Evolutionary conservation across 2,888 invertebrate species (phyloP).

Genomic region (Neoaliturus tenellus): DNA sequence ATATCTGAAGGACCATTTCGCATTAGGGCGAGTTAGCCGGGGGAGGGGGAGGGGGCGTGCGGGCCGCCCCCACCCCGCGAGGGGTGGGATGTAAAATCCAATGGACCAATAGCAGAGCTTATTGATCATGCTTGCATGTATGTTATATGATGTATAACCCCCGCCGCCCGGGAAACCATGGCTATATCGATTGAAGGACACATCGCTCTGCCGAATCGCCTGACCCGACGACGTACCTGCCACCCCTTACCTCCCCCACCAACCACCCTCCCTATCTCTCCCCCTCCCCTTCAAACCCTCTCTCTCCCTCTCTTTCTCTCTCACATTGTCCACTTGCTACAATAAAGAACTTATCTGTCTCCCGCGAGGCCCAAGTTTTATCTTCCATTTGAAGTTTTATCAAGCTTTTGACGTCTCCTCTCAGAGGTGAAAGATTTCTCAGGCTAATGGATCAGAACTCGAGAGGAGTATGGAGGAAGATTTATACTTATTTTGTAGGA

Average conservation of each 20-base stretch:
- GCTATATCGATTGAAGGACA: conserved; percentile 62
- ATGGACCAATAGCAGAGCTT: conserved; percentile 65
- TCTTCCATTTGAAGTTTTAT: conserved; percentile 46
- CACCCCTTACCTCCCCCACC: background rate
- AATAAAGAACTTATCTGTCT: conserved; percentile 54
- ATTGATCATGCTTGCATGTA: conserved; percentile 65
- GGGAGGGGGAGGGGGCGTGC: background rate
- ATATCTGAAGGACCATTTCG: conserved; percentile 32
- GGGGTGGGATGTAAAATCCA: conserved; percentile 58
- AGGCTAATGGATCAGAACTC: conserved; percentile 20
- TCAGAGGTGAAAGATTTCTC: conserved; percentile 16
- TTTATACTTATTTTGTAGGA: too few species aligned
- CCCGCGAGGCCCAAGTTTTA: conserved; percentile 22
- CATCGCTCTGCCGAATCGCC: conserved; percentile 25
- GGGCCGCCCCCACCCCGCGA: background rate
- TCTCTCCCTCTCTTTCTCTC: conserved; percentile 24
- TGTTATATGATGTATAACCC: conserved; percentile 66
- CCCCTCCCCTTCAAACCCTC: background rate
- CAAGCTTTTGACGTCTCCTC: conserved; percentile 26
- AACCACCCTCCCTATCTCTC: background rate
- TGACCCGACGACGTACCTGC: conserved; percentile 27
- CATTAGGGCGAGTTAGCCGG: conserved; percentile 36
- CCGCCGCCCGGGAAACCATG: conserved; percentile 62
- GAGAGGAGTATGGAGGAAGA: background rate
- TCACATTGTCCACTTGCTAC: conserved; percentile 30